Percentiles rank a stretch among this genome's conserved stretches.
Conservation (phyloP, 2,797 vertebrate species). For the Poeciliopsis paucimaculata region DNA sequence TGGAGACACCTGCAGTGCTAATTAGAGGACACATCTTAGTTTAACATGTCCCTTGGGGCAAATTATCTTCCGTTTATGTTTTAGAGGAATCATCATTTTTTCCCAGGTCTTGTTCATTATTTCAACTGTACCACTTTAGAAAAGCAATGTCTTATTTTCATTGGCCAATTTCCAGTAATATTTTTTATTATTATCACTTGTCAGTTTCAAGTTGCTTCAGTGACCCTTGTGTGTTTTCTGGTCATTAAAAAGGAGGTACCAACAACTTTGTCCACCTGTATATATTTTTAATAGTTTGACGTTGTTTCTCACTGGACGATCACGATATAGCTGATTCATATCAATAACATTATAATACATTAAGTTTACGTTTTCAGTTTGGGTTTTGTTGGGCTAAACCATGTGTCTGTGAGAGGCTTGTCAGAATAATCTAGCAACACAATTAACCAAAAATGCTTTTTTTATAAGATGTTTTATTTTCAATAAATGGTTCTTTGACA, state of each 20-base stretch:
- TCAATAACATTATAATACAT: background rate
- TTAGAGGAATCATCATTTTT: background rate
- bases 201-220: background rate
- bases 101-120: background rate
- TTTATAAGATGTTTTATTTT: background rate
- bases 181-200: background rate
- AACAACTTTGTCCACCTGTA: background rate
- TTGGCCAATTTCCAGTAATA: background rate
- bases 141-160: background rate
- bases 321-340: background rate
- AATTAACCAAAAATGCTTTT: background rate
- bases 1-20: background rate
- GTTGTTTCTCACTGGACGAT: background rate
- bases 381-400: background rate
- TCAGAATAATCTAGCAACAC: background rate
- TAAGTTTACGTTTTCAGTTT: background rate
- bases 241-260: background rate
- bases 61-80: background rate
- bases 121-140: background rate
- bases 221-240: background rate
- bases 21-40: background rate
- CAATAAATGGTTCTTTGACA: background rate
- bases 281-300: background rate
- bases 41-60: background rate
- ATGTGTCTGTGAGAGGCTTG: background rate